Evolutionary conservation across 2,888 invertebrate species (phyloP).

Genomic region (Ashinkailepas kermadecensis): DNA sequence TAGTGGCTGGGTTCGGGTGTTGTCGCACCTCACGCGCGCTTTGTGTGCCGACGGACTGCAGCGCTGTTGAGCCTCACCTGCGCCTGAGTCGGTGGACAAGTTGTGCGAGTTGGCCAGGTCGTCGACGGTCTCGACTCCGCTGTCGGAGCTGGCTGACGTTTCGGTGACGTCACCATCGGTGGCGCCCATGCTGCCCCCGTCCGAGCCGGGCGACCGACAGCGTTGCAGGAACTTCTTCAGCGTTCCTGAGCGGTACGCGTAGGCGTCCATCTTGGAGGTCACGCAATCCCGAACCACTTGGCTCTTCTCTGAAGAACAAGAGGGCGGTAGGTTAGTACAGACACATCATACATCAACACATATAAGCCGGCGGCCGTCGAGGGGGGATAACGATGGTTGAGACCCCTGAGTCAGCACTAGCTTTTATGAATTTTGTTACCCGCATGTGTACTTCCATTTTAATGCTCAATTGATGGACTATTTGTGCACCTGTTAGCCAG

Average conservation of each 20-base stretch:
- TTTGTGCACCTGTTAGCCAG: too few relatives aligned
- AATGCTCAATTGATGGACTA: too few relatives aligned
- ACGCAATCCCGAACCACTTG: neutral
- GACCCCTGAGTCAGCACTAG: too few relatives aligned
- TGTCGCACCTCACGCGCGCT: too few relatives aligned
- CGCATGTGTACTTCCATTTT: too few relatives aligned
- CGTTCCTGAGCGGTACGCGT: neutral
- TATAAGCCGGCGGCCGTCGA: too few relatives aligned
- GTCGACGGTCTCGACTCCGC: constrained; percentile 1
- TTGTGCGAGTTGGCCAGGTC: neutral
- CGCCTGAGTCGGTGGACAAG: neutral
- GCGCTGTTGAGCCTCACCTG: neutral
- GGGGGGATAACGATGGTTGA: too few relatives aligned
- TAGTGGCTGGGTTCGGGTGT: too few relatives aligned
- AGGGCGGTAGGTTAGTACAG: too few relatives aligned
- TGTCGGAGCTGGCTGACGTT: neutral
- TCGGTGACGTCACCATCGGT: neutral
- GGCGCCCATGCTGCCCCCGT: neutral
- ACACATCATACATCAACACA: too few relatives aligned
- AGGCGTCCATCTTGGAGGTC: neutral
- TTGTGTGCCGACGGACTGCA: too few relatives aligned
- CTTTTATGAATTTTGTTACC: too few relatives aligned
- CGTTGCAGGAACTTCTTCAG: neutral
- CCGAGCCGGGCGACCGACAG: neutral
- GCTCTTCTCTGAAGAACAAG: neutral